Percentiles rank a stretch among this genome's conserved stretches.
Evolutionary conservation across 2,797 vertebrate species (phyloP).

Genomic region (Otus scops): DNA sequence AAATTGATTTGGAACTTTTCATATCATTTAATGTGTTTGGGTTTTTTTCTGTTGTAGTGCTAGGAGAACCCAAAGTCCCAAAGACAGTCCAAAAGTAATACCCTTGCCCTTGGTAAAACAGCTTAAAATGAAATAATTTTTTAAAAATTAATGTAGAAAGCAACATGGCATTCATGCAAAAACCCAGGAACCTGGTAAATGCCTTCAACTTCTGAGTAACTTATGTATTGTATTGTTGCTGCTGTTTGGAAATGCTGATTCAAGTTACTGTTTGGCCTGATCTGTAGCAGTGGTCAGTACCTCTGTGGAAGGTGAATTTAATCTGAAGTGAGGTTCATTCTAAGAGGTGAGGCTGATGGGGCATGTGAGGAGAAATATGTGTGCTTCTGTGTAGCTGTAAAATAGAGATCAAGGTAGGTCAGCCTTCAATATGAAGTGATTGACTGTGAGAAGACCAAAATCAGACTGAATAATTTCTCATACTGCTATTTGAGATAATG

Average conservation of each 20-base stretch:
- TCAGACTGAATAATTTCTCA: neutral
- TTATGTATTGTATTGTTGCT: neutral
- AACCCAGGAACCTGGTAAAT: constrained; percentile 30
- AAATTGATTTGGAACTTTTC: neutral
- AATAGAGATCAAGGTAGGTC: neutral
- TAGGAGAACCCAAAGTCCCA: neutral
- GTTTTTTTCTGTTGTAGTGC: neutral
- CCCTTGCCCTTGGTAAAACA: neutral
- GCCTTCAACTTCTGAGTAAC: neutral
- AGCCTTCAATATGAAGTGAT: neutral
- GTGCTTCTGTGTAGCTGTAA: constrained; percentile 10
- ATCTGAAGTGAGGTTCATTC: neutral
- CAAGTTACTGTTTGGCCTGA: neutral
- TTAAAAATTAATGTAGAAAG: neutral
- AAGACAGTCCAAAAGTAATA: neutral
- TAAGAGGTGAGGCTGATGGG: neutral
- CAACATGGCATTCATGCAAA: constrained; percentile 26
- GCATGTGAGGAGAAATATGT: neutral
- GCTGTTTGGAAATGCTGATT: neutral
- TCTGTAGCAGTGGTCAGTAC: neutral
- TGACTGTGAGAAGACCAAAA: neutral
- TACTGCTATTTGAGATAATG: neutral
- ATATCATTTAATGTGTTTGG: neutral
- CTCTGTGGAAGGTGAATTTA: neutral
- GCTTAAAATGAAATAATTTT: neutral